Evolutionary conservation across 2,113 vertebrate genomes (phyloP), one percentile per base, ranked within the genome.

Genomic region (Emydura subglobosa): DNA sequence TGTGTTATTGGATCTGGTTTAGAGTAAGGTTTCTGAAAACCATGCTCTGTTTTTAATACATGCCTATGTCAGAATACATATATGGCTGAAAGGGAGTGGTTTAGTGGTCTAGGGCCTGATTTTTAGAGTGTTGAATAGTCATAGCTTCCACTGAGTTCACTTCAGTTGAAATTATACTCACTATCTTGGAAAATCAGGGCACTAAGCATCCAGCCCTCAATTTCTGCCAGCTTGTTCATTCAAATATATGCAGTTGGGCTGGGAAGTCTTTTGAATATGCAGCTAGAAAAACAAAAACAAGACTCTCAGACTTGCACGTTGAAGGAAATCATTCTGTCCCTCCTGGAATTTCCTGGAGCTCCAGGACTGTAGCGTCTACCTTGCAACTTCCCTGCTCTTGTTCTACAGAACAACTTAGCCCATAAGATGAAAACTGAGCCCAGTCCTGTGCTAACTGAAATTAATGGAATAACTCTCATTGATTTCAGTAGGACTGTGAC

Each of bases 371-470:
- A 13, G 57, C 25, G 12, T 61, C 57, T 61, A 31, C 12, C 68
- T 88, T 81, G 65, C 82, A 83, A 81, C 91, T 87, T 31, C 88
- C 82, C 49, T 84, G 34, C 79, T 74, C 14, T 89, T 6, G n/a
- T 5, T 83, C 76, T 88, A 16, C 5, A 79, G 55, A 14, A 5
- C 10, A 83, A 39, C 34, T 78, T 74, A 80, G 2, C 44, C 29
- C 19, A 47, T 12, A 90, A 25, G 17, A 90, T 10, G 7, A 8
- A 0, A 76, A 42, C 3, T 47, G 7, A 0, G 0, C 22, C 80
- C 17, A 27, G 0, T 86, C 82, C 74, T 86, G 25, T n/a, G 16
- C 14, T 22, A 47, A 4, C 27, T 54, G 27, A 94, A 91, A 57
- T 44, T 17, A 92, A 44, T 10, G 84, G 57, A 82, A 42, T 39